Evolutionary conservation across 1,140 invertebrate species (phyloP), one percentile per base, ranked within the genome.

Genomic region (Bacillus rossius): DNA sequence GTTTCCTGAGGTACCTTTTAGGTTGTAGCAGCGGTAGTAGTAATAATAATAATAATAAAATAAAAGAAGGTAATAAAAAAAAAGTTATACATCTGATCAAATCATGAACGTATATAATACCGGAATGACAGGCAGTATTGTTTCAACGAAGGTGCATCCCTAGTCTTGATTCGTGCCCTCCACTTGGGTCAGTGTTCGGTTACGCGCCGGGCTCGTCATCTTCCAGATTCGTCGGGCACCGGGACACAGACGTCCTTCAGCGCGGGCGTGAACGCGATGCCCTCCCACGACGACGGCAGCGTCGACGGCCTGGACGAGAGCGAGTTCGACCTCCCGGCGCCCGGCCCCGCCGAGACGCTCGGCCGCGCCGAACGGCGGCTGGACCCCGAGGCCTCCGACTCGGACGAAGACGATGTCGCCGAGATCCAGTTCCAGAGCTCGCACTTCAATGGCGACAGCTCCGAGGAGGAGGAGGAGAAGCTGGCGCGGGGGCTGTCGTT

Each of bases 391-490:
- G 23, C 40, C 3, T 34, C 26, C 13, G 53, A 55, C 10, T 43
- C 55, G 2, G 55, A 57, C 20, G 43, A 50, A 5, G 55, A 57
- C 2, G 55, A 47, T 10, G 20, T 16, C 34, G 43, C 41, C 22
- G 55, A 45, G 16, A 57, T 57, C 17, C 43, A 49, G 2, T 57
- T 57, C 17, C 45, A 50, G 26, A 57, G 55, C 20, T 43, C 41
- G 8, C 55, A 57, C 26, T 57, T 57, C 25, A 57, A 57, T 29
- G 40, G 41, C 17, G 55, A 57, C 37, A 47, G 40, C 7, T 57
- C 55, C 20, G 55, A 57, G 17, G 55, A 57, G 41, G 55, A 57
- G 4, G 54, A 56, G n/a, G 25, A 57, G 16, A 47, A 17, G 25
- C 40, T 57, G 13, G 43, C 25, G 8, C 34, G 41, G 41, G 55